phyloP scores from a whole-genome alignment of 2,797 vertebrate species.

The Rhabdophis nuchalis region DNA sequence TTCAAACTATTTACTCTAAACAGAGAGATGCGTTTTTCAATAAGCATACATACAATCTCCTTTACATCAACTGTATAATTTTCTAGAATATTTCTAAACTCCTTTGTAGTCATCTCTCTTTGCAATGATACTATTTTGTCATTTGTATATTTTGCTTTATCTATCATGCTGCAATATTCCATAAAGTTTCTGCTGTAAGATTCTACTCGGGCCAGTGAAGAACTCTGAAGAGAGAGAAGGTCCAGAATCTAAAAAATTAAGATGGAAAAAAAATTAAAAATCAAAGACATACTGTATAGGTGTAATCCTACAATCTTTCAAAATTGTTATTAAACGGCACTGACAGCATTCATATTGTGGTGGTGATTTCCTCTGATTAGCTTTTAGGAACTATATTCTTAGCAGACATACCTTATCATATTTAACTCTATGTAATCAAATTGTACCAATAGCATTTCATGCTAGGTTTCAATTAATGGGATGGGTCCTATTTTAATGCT shows the following conservation, averaged over 20 bases:
- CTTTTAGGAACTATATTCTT: neutral
- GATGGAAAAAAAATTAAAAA: neutral
- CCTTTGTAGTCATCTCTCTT: conserved; percentile 43
- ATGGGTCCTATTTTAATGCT: neutral
- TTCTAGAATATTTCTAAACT: conserved; percentile 54
- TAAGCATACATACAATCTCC: conserved; percentile 44
- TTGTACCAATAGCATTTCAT: neutral
- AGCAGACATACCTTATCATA: neutral
- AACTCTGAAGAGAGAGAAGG: conserved; percentile 48
- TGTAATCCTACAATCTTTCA: neutral
- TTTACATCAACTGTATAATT: conserved; percentile 42
- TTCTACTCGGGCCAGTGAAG: conserved; percentile 43
- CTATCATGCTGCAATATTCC: conserved; percentile 51
- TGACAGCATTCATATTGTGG: neutral
- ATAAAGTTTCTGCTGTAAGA: conserved; percentile 49
- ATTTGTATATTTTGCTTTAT: conserved; percentile 49
- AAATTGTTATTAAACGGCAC: neutral
- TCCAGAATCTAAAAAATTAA: conserved; percentile 44
- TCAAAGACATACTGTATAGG: neutral
- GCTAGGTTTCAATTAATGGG: neutral
- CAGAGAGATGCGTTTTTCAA: conserved; percentile 47
- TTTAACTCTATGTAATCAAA: neutral
- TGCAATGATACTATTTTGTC: conserved; percentile 26
- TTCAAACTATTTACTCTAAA: conserved; percentile 52
- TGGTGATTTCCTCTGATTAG: neutral